Conservation (phyloP, 2,113 vertebrate genomes). For the Erythrocercus mccallii region DNA sequence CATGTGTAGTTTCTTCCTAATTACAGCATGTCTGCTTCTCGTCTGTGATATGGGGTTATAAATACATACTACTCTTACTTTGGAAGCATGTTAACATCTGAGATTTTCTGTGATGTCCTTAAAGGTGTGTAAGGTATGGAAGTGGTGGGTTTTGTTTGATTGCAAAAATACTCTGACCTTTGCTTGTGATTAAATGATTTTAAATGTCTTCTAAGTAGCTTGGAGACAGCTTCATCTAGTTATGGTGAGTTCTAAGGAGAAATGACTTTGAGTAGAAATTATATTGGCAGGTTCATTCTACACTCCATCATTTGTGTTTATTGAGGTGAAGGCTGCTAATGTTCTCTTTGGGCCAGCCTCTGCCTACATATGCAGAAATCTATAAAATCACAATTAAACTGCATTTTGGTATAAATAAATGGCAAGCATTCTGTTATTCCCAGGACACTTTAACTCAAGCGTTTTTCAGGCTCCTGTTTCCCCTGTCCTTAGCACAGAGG, state of each 20-base stretch:
- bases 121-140: neutral
- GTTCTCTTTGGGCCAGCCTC: neutral
- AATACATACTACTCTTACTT: neutral
- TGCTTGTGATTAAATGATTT: conserved; percentile 22
- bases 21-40: neutral
- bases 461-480: neutral
- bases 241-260: neutral
- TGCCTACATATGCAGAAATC: neutral
- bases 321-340: neutral
- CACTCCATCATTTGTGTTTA: neutral
- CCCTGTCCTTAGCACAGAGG: neutral
- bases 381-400: neutral
- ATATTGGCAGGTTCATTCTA: neutral
- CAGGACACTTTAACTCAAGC: neutral
- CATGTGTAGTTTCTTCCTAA: neutral
- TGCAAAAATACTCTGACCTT: conserved; percentile 39
- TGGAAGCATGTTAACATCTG: neutral
- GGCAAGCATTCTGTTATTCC: neutral
- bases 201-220: neutral
- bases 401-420: neutral
- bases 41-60: neutral
- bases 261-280: neutral
- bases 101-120: neutral
- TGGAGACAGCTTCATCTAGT: neutral
- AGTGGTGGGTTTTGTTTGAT: neutral